These are phyloP conservation scores for Anarrhichthys ocellatus DNA, from an alignment of 2,113 vertebrate genomes.

Conservation along the genomic window DNA sequence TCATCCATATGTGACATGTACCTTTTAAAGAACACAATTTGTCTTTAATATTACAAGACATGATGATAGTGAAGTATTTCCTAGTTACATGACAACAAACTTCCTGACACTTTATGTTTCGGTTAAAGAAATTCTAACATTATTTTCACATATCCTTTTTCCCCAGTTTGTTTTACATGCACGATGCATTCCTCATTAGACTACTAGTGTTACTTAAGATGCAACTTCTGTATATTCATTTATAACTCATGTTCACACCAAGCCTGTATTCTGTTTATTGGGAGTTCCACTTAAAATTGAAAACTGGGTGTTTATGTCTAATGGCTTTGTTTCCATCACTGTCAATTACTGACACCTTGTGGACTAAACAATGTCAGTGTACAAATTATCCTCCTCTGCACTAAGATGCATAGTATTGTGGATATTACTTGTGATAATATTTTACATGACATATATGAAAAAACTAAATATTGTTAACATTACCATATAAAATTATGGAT, in stretches of 20 bases:
- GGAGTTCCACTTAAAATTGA: not conserved
- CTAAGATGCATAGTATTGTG: not conserved
- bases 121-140: not conserved
- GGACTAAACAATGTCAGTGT: constrained; percentile 33
- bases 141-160: not conserved
- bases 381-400: not conserved
- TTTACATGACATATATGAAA: not conserved
- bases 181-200: not conserved
- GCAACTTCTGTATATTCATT: not conserved
- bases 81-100: not conserved
- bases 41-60: not conserved
- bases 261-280: not conserved
- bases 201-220: not conserved
- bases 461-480: not conserved
- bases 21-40: not conserved
- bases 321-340: constrained; percentile 10
- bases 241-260: not conserved
- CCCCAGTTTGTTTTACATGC: not conserved
- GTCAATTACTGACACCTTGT: constrained; percentile 75
- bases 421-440: not conserved
- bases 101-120: not conserved
- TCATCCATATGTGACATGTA: not conserved
- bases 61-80: not conserved
- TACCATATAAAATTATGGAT: not conserved
- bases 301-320: not conserved